Conservation (phyloP, 2,888 invertebrate species). For the Xanthorhoe spadicearia region DNA sequence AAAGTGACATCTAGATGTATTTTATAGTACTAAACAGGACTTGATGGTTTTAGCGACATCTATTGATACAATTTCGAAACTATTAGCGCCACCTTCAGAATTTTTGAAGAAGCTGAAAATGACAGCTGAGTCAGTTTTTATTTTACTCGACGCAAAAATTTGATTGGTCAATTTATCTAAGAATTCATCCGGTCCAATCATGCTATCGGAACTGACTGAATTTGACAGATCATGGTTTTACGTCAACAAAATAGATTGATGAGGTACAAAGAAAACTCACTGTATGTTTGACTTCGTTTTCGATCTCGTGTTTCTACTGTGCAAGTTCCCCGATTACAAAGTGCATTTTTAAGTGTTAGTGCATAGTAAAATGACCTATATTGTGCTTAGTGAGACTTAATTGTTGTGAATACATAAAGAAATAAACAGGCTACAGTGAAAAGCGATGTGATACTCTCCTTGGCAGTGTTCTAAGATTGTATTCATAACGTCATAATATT, state of each 20-base stretch:
- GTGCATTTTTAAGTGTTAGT: constrained; percentile 74
- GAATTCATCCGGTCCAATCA: constrained; percentile 4
- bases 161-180: background rate
- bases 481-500: constrained; percentile 77
- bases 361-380: constrained; percentile 80
- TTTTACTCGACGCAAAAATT: background rate
- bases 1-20: background rate
- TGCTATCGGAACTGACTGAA: background rate
- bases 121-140: background rate
- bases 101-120: background rate
- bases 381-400: constrained; percentile 71
- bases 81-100: background rate
- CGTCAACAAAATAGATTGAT: constrained; percentile 2
- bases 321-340: constrained; percentile 77
- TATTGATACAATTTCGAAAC: constrained; percentile 1
- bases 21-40: background rate
- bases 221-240: constrained; percentile 1
- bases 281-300: constrained; percentile 41
- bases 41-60: constrained; percentile 5
- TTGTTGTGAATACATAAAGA: constrained; percentile 61
- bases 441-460: constrained; percentile 84
- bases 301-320: constrained; percentile 55
- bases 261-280: constrained; percentile 41
- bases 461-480: constrained; percentile 85
- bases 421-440: constrained; percentile 62